Percentiles rank a stretch among this genome's conserved stretches.
Conservation (phyloP, 2,113 vertebrate genomes). For the Carollia perspicillata region DNA sequence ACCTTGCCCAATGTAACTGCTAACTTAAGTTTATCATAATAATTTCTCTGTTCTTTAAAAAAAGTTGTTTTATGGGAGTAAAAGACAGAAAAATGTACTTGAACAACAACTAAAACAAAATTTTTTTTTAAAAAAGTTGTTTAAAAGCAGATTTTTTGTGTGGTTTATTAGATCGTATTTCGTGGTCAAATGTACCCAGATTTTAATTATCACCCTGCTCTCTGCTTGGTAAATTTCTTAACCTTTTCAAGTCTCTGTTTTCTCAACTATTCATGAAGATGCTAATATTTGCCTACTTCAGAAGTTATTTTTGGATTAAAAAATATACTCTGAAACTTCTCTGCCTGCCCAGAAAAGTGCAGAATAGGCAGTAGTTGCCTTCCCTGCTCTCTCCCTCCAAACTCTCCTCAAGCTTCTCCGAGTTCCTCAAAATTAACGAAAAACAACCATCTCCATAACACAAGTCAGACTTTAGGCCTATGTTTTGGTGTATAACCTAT, state of each 20-base stretch:
- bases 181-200: background rate
- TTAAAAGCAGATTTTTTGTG: background rate
- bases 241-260: background rate
- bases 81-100: too few relatives aligned
- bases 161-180: background rate
- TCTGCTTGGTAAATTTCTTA: background rate
- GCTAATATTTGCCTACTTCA: background rate
- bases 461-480: background rate
- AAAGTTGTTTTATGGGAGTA: too few relatives aligned
- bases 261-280: background rate
- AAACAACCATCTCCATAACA: background rate
- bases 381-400: background rate
- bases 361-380: background rate
- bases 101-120: too few relatives aligned
- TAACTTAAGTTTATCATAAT: background rate
- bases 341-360: background rate
- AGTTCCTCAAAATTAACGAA: background rate
- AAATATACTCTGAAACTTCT: background rate
- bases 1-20: background rate
- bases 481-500: background rate
- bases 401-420: background rate
- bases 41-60: background rate
- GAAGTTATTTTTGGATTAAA: background rate
- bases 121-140: too few relatives aligned
- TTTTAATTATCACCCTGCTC: background rate